phyloP scores from a whole-genome alignment of 2,888 invertebrate genomes.

The Catocala nupta region DNA sequence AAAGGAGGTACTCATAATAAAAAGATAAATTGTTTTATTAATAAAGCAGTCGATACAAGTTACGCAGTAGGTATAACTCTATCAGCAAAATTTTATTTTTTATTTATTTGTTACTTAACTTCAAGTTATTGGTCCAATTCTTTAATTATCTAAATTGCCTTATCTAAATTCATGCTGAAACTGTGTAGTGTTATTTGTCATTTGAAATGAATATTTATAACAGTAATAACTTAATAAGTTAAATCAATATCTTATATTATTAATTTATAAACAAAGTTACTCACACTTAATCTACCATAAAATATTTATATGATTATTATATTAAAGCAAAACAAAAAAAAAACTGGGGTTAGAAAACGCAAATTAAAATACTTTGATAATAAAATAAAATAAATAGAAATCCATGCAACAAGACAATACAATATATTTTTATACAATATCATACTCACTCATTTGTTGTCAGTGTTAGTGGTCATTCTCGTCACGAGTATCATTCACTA shows the following conservation, averaged over 20 bases:
- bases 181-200: conserved; percentile 25
- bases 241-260: too few relatives aligned
- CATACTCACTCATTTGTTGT: conserved; percentile 49
- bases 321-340: conserved; percentile 46
- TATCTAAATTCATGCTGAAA: conserved; percentile 9
- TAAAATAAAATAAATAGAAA: conserved; percentile 2
- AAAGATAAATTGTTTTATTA: too few relatives aligned
- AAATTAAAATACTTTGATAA: conserved; percentile 22
- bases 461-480: conserved; percentile 45
- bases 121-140: not conserved
- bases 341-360: conserved; percentile 62
- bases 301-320: conserved; percentile 14
- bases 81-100: not conserved
- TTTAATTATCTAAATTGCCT: not conserved
- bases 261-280: too few relatives aligned
- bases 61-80: conserved; percentile 1
- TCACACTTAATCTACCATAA: too few relatives aligned
- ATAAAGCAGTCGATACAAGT: not conserved
- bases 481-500: conserved; percentile 30
- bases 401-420: conserved; percentile 33
- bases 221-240: too few relatives aligned
- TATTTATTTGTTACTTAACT: not conserved
- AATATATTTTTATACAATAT: conserved; percentile 7
- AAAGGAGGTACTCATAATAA: too few relatives aligned
- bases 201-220: conserved; percentile 14